Base-by-base conservation (phyloP, 2,797 vertebrate species). In the Enteromius treurensis region DNA sequence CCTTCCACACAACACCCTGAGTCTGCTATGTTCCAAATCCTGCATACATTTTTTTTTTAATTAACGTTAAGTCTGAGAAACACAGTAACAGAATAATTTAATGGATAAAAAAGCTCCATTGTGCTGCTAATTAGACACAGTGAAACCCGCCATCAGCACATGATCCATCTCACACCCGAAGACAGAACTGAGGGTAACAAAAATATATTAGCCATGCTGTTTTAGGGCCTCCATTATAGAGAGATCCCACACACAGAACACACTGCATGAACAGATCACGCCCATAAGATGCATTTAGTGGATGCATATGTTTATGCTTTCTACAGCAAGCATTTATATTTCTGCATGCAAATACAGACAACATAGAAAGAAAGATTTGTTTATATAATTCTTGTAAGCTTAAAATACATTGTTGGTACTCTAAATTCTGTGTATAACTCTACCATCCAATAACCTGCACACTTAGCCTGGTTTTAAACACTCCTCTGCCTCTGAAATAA, bases 1-100 rank as follows among this genome's bases (percentile, higher is more conserved):
- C 92, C 93, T 94, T 93, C 91, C 92, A 94, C 95, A 95, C 93
- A 95, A 94, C 94, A 94, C 91, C 91, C 90, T 85, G 88, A 93
- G 92, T 93, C 92, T 92, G 89, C 94, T 92, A 93, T 92, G 93
- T 92, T 90, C 88, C 89, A 90, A 94, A 93, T 93, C 91, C 91
- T 91, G 83, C 88, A 88, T 86, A 95, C 94, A 95, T 95, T 91
- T 92, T 92, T 91, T 79, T 94, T 81, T 94, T 94, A 94, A 95
- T 95, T 94, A 95, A 94, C 92, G 89, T 91, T 88, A 90, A 92
- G 92, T 93, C 92, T 92, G 90, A 91, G 93, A 93, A 92, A 91
- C 89, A 88, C 79, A 90, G 90, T 92, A 94, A 95, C 90, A 91
- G 88, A 89, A 91, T 87, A 85, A 93, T 92, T 92, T 93, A 94